Conservation (phyloP, 1,140 invertebrate species). For the Diachasmimorpha longicaudata region DNA sequence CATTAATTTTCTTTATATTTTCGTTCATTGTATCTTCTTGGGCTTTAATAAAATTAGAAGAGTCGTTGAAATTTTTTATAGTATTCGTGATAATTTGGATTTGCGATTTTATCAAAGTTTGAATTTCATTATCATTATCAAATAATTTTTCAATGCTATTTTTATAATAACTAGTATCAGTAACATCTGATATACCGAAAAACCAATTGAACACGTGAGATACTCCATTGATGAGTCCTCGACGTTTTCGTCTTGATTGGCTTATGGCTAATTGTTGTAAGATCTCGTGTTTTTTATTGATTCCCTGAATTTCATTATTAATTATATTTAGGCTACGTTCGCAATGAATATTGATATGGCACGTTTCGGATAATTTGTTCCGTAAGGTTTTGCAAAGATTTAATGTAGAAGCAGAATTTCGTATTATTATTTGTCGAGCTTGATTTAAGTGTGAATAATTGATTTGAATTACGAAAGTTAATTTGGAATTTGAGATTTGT, state of each 20-base stretch:
- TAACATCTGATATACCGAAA: conserved; percentile 42
- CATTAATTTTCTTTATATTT: conserved; percentile 33
- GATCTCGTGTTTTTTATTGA: conserved; percentile 28
- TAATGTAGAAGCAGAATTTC: background rate
- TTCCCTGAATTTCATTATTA: conserved; percentile 8
- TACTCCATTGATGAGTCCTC: conserved; percentile 40
- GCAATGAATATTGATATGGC: conserved; percentile 19
- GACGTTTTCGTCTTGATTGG: conserved; percentile 22
- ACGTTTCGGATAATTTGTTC: background rate
- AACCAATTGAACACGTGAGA: conserved; percentile 44
- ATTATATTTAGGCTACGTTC: conserved; percentile 7
- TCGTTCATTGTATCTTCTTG: conserved; percentile 32
- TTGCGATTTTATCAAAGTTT: conserved; percentile 33
- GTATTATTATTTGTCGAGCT: background rate
- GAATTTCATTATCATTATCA: conserved; percentile 28
- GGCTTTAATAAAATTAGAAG: conserved; percentile 24
- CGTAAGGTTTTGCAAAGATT: background rate
- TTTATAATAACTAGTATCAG: conserved; percentile 40
- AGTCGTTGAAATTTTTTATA: conserved; percentile 32
- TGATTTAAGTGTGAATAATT: conserved; percentile 29
- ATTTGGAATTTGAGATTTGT: conserved; percentile 23
- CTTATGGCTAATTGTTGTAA: conserved; percentile 27
- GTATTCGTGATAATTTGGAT: conserved; percentile 25
- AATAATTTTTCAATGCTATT: conserved; percentile 33
- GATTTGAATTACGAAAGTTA: conserved; percentile 26